Percentiles rank a stretch among this genome's conserved stretches.
Conservation (phyloP, 2,797 vertebrate genomes). For the Chloroceryle inda region DNA sequence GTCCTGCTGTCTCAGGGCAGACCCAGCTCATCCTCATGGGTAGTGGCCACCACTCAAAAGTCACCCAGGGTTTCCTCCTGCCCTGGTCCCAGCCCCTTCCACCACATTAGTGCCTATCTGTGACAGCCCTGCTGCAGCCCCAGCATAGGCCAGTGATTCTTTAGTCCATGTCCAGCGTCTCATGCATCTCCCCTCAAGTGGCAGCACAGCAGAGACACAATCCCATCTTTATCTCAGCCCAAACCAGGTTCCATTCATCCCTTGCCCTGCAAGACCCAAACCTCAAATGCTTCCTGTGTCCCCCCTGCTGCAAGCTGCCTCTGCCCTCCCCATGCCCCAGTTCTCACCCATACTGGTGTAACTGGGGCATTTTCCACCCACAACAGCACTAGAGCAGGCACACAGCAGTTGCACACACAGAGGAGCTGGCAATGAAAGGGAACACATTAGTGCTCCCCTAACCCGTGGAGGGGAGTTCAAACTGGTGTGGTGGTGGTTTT, state of each 20-base stretch:
- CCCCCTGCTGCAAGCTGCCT: background rate
- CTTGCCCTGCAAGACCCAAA: background rate
- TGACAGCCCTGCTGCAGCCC: background rate
- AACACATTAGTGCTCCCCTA: background rate
- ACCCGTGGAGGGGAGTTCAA: background rate
- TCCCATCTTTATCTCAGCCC: background rate
- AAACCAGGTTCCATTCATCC: background rate
- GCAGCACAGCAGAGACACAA: fast-evolving
- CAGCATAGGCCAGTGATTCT: fast-evolving
- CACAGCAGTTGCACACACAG: fast-evolving
- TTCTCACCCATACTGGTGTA: background rate
- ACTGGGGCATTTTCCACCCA: background rate
- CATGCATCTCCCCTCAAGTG: fast-evolving
- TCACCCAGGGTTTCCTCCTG: background rate
- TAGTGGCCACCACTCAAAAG: background rate
- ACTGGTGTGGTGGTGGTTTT: constrained; percentile 14
- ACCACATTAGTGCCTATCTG: fast-evolving
- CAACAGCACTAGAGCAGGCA: background rate
- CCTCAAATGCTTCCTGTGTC: background rate
- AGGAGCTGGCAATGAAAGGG: background rate
- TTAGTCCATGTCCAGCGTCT: background rate
- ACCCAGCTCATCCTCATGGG: fast-evolving
- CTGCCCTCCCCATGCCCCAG: background rate
- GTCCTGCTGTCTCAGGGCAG: background rate
- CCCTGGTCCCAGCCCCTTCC: background rate